These are phyloP conservation scores for Dolichotis patagonum DNA, from an alignment of 2,113 vertebrate species.

Conservation along the genomic window DNA sequence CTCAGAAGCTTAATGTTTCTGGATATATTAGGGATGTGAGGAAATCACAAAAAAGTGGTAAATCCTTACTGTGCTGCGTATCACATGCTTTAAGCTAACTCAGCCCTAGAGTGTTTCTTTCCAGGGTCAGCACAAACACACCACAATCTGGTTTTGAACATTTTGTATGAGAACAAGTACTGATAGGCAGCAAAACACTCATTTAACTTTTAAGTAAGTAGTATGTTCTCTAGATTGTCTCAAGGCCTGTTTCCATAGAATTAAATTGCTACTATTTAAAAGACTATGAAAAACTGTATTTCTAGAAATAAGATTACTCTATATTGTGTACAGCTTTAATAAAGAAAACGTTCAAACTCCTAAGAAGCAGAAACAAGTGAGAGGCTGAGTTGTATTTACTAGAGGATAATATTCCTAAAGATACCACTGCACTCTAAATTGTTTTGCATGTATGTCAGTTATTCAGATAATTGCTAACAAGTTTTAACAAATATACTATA, in stretches of 20 bases:
- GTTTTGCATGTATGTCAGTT: background rate
- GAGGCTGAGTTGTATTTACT: background rate
- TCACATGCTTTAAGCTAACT: background rate
- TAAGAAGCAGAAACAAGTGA: background rate
- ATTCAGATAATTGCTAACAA: background rate
- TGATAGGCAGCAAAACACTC: background rate
- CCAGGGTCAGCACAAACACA: background rate
- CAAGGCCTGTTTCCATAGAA: slow-evolving; percentile 80
- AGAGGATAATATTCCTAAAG: slow-evolving; percentile 2
- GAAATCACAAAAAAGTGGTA: background rate
- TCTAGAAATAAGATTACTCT: slow-evolving; percentile 1
- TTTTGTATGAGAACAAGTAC: background rate
- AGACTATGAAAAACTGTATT: slow-evolving; percentile 52
- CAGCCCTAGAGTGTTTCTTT: background rate
- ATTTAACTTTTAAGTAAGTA: background rate
- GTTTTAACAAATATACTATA: background rate
- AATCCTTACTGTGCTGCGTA: background rate
- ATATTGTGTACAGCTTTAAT: background rate
- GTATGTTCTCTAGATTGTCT: slow-evolving; percentile 64
- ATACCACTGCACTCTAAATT: background rate
- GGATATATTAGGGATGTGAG: background rate
- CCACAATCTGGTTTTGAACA: background rate
- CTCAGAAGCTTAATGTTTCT: background rate
- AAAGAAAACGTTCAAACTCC: background rate
- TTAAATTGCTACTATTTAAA: slow-evolving; percentile 75